phyloP scores from a whole-genome alignment of 2,888 invertebrate genomes.

The Coronaproctus castanopsis region DNA sequence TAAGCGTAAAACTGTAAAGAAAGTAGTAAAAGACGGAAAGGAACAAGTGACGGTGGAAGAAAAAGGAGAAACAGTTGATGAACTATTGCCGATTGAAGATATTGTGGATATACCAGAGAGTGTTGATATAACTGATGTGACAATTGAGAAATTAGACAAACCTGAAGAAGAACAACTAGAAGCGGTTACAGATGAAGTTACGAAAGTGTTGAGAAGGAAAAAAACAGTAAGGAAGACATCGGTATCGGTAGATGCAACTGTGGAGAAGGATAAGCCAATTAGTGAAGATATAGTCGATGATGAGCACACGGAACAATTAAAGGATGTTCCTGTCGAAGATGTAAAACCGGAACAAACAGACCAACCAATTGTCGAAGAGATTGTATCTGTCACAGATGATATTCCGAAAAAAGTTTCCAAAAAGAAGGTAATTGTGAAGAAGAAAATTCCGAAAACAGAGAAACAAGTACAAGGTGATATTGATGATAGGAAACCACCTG shows the following conservation, averaged over 20 bases:
- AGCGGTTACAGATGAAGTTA: slow-evolving; percentile 16
- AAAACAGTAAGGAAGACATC: background rate
- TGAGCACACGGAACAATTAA: too few relatives aligned
- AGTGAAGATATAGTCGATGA: too few relatives aligned
- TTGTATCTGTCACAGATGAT: slow-evolving; percentile 15
- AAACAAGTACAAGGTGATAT: slow-evolving; percentile 27
- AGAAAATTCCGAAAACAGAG: slow-evolving; percentile 19
- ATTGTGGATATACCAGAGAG: slow-evolving; percentile 14
- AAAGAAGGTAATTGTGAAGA: slow-evolving; percentile 22
- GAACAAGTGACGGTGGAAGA: slow-evolving; percentile 22
- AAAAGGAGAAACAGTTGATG: slow-evolving; percentile 7
- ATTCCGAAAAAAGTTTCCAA: slow-evolving; percentile 3
- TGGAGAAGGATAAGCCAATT: background rate
- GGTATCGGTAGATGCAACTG: background rate
- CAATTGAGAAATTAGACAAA: background rate
- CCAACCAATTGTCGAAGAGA: background rate
- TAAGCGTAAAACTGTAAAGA: slow-evolving; percentile 8
- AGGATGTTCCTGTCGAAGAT: too few relatives aligned
- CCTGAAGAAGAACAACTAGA: slow-evolving; percentile 18
- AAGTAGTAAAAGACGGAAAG: slow-evolving; percentile 18
- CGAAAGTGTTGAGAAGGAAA: slow-evolving; percentile 21
- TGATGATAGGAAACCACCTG: too few relatives aligned
- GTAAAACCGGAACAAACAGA: background rate
- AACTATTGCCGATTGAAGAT: slow-evolving; percentile 19
- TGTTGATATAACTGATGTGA: slow-evolving; percentile 10